Evolutionary conservation across 2,888 invertebrate genomes (phyloP), one percentile per base, ranked within the genome.

Genomic region (Melieria crassipennis): DNA sequence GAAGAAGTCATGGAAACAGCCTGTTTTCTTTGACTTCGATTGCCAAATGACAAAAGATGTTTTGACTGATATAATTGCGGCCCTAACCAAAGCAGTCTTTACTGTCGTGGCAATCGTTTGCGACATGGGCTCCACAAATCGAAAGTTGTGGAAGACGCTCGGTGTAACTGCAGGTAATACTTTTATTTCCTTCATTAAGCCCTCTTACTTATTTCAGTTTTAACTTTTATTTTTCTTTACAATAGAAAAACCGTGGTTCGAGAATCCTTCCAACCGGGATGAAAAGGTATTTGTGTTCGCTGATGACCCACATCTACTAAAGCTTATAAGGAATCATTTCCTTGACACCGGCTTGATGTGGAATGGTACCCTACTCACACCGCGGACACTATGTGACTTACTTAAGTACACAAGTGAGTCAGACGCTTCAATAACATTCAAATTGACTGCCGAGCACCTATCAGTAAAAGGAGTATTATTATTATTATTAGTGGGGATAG

Each of bases 221-320:
- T 52, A 30, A 30, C 30, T 30, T 30, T 30, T 30, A 30, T 30
- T 30, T 30, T 30, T 30, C 30, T 30, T 30, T 30, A 30, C 30
- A 30, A 30, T 30, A 73, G 68, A 48, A 16, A 63, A 74, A 47
- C 66, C 75, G 3, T 78, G 72, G 74, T 73, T 78, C 16, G 7
- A n/a, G 45, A 30, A 60, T 45, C 43, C 60, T 5, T 11, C 9
- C 3, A 60, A 7, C 30, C 16, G 48, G 1, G 2, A 9, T 10
- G 65, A 70, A 47, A 69, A 71, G 69, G 55, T 77, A 13, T 74
- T 70, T 55, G 30, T 62, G 3, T 72, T 73, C 55, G 72, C 73
- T 1, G 69, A 74, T 50, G 60, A n/a, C 11, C 60, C 43, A 16
- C 60, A 60, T 43, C 45, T 60, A 43, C 7, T 60, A 7, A 60